Evolutionary conservation across 2,797 vertebrate species (phyloP).

Genomic region (Xerus rutilus): DNA sequence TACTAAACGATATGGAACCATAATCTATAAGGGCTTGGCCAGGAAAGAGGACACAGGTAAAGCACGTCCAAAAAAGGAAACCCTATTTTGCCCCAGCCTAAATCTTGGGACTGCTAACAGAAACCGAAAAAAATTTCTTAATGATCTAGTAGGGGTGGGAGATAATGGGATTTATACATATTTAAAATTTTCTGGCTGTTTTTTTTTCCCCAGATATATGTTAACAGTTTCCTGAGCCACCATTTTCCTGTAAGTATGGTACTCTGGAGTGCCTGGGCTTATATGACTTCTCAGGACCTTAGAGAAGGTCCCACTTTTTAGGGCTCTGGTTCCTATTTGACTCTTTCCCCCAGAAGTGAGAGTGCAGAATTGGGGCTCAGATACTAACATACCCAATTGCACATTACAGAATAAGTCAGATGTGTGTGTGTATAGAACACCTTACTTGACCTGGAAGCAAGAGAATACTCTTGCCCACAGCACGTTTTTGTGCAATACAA

Average conservation of each 20-base stretch:
- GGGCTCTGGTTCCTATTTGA: constrained; percentile 63
- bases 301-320: constrained; percentile 50
- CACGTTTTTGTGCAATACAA: constrained; percentile 82
- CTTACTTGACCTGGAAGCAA: constrained; percentile 81
- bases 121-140: constrained; percentile 70
- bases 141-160: constrained; percentile 62
- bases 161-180: constrained; percentile 58
- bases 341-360: constrained; percentile 54
- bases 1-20: constrained; percentile 81
- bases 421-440: constrained; percentile 72
- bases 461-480: constrained; percentile 85
- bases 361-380: constrained; percentile 68
- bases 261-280: constrained; percentile 57
- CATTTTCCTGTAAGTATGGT: constrained; percentile 49
- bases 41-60: constrained; percentile 80
- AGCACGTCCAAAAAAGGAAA: constrained; percentile 77
- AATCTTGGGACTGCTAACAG: constrained; percentile 58
- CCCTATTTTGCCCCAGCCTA: constrained; percentile 72
- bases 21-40: constrained; percentile 78
- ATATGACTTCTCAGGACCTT: constrained; percentile 44
- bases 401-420: constrained; percentile 62
- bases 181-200: constrained; percentile 42
- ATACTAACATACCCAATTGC: constrained; percentile 69
- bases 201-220: constrained; percentile 33
- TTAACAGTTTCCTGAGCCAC: constrained; percentile 69